Percentiles rank a stretch among this genome's conserved stretches.
Conservation (phyloP, 2,113 vertebrate genomes). For the Anas platyrhynchos region DNA sequence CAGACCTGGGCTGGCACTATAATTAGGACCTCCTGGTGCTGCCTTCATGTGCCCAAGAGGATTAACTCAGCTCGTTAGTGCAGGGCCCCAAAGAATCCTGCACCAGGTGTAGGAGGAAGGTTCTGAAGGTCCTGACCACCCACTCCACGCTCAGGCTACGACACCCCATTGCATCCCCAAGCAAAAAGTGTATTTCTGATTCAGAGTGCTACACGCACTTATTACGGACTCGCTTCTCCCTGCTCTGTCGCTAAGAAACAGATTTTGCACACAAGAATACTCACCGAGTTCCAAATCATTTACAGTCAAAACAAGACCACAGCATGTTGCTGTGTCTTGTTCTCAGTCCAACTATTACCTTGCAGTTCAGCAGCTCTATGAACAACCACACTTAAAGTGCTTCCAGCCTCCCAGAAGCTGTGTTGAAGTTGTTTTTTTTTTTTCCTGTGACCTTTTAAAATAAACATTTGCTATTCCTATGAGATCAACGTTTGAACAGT, state of each 20-base stretch:
- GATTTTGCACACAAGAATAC: conserved; percentile 26
- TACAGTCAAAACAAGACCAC: conserved; percentile 50
- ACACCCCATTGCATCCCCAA: background rate
- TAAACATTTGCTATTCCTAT: conserved; percentile 56
- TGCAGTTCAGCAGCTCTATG: conserved; percentile 31
- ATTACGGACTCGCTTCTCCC: background rate
- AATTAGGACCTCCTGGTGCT: background rate
- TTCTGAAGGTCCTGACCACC: background rate
- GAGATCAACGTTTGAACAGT: conserved; percentile 20
- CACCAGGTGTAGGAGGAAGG: background rate
- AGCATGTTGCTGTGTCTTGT: conserved; percentile 7
- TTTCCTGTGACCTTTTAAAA: conserved; percentile 45
- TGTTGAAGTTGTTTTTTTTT: background rate
- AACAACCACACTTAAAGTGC: conserved; percentile 32
- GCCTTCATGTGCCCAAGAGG: background rate
- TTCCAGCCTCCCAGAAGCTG: conserved; percentile 45
- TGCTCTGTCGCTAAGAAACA: conserved; percentile 20
- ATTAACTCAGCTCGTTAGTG: conserved; percentile 12
- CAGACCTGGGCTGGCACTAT: background rate
- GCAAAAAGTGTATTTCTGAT: background rate
- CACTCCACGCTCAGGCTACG: background rate
- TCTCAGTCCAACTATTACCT: conserved; percentile 38
- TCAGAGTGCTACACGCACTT: background rate
- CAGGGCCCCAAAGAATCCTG: background rate
- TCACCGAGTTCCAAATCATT: background rate